Evolutionary conservation across 2,113 vertebrate genomes (phyloP), one percentile per base, ranked within the genome.

Genomic region (Sciurus niger): DNA sequence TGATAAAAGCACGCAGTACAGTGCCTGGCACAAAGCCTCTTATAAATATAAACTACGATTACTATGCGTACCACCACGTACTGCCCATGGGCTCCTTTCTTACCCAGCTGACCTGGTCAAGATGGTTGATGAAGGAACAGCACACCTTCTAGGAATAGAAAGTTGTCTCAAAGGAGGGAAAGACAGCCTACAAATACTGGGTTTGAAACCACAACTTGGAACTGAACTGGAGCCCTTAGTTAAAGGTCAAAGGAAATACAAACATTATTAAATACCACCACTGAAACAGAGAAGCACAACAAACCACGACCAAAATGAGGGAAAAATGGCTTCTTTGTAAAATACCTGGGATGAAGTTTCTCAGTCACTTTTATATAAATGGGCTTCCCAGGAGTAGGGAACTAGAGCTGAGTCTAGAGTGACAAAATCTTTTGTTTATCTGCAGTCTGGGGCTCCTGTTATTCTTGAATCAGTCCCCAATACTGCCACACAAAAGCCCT

Each of bases 241-340:
- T 70, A 89, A 96, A 94, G 89, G 97, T 91, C 94, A 95, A 93
- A 96, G 93, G 95, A 67, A 97, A 95, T 68, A 90, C 82, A 96
- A 97, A 98, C 95, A 95, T 95, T 94, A 97, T 95, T 88, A 93
- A 96, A 96, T 4, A 58, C 77, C 94, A 65, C 79, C 67, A 65
- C 82, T 92, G 43, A 89, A 92, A 88, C 87, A 46, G 46, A 89
- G 37, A 79, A 9, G 48, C 65, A 93, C 7, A 51, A 58, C 53
- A 92, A 86, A 89, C 78, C 74, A 94, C 8, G 5, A 70, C 70
- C 28, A 51, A 90, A 87, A 63, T 24, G 7, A 32, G 40, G 53
- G 67, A 48, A 25, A 80, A 87, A 88, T 1, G 53, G 40, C 68
- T 95, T 95, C 95, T 96, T 97, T 97, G 97, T 92, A 84, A 95